These are phyloP conservation scores for Heliconius erato DNA, from an alignment of 2,888 invertebrate genomes.

Conservation along the genomic window DNA sequence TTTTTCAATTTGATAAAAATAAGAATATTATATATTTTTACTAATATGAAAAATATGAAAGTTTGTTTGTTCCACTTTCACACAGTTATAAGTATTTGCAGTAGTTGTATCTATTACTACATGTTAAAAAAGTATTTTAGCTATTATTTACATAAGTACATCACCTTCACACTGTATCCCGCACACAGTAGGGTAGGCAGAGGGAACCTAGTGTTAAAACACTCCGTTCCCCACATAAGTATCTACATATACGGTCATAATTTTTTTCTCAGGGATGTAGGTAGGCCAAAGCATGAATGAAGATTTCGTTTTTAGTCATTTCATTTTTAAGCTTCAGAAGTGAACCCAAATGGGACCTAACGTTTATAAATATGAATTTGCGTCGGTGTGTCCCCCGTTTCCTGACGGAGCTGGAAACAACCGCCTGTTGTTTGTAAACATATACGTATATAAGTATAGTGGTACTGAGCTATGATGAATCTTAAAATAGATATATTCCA, in stretches of 20 bases:
- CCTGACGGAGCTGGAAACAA: constrained; percentile 13
- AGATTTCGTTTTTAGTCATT: neutral
- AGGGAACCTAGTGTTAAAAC: too few relatives aligned
- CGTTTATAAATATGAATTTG: constrained; percentile 21
- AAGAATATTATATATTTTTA: neutral
- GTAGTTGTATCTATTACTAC: neutral
- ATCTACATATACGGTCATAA: too few relatives aligned
- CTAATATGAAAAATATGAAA: too few relatives aligned
- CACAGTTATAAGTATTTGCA: too few relatives aligned
- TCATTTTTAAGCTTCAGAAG: neutral
- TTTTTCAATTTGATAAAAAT: neutral
- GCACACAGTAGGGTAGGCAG: too few relatives aligned
- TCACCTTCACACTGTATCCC: too few relatives aligned
- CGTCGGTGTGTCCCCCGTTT: neutral
- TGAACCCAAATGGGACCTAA: neutral
- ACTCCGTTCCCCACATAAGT: too few relatives aligned
- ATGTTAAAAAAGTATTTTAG: neutral
- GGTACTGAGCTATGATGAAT: neutral
- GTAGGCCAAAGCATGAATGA: neutral
- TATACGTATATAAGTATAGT: neutral
- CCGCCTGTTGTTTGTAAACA: constrained; percentile 10
- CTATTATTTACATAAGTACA: neutral
- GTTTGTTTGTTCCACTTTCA: too few relatives aligned
- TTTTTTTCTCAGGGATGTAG: too few relatives aligned
- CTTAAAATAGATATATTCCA: neutral